Evolutionary conservation across 2,113 vertebrate species (phyloP), one percentile per base, ranked within the genome.

Genomic region (Brachyhypopomus occidentalis): DNA sequence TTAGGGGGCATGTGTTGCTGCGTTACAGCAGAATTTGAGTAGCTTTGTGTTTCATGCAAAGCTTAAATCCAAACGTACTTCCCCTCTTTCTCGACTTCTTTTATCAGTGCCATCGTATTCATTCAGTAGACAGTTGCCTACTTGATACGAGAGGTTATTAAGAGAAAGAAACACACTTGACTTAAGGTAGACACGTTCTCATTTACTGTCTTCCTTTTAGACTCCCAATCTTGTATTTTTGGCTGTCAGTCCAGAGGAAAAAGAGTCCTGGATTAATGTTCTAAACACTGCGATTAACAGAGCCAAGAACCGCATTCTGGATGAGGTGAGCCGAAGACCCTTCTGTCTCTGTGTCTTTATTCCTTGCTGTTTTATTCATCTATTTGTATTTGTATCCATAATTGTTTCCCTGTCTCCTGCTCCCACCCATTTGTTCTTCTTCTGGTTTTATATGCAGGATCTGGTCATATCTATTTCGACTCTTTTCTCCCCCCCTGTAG

Each of bases 221-320:
- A 96, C 94, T 76, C 96, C 96, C 3, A 97, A 94, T 88, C 94
- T 99, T 5, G 90, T 98, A 88, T 99, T 99, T 91, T 92, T 99
- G 84, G 97, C 97, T 0, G 96, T 98, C 70, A 99, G 97, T 94
- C 97, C 97, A 0, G 97, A 99, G 81, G 97, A 99, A 81, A 99
- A 99, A 41, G 97, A 99, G 62, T 97, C 94, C 0, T 99, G 97
- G 97, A 94, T 99, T 81, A 96, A 91, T 0, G 95, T 93, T 75
- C 92, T 99, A 84, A 98, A 95, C 77, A 90, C 92, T 0, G 96
- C 96, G 0, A 96, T 99, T 87, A 92, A 91, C 36, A 94, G 93
- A n/a, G 96, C 97, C 77, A 98, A 98, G 87, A 98, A 97, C 90
- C 93, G 95, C 64, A 89, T 97, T 86, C 78, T 98, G 41, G 97